Evolutionary conservation across 1,140 invertebrate genomes (phyloP).

Genomic region (Macrocentrus cingulum): DNA sequence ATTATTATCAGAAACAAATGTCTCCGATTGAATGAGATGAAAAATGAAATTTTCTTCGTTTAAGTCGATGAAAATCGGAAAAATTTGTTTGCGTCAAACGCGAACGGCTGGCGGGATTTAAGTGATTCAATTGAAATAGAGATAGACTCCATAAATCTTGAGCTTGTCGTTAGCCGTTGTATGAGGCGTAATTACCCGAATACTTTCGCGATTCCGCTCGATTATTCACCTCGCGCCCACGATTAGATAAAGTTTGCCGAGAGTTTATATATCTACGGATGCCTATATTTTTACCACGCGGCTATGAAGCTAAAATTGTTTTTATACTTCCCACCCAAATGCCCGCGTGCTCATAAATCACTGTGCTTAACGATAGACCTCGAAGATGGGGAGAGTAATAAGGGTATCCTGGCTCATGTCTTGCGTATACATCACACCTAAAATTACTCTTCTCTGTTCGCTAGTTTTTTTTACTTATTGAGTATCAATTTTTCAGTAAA

Average conservation of each 20-base stretch:
- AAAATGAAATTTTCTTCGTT: constrained; percentile 14
- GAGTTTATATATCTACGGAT: background rate
- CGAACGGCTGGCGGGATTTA: constrained; percentile 11
- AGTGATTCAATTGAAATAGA: constrained; percentile 25
- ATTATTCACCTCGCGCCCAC: constrained; percentile 3
- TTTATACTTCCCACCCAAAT: background rate
- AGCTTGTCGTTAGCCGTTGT: constrained; percentile 16
- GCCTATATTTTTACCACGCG: background rate
- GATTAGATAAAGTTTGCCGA: background rate
- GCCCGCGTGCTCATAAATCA: constrained; percentile 16
- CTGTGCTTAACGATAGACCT: constrained; percentile 15
- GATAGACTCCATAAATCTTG: constrained; percentile 25
- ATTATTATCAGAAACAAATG: too few relatives aligned
- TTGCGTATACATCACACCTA: background rate
- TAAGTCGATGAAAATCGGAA: background rate
- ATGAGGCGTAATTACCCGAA: constrained; percentile 26
- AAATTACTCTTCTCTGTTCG: background rate
- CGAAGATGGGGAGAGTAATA: background rate
- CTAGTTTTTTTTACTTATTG: too few relatives aligned
- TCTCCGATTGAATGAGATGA: too few relatives aligned
- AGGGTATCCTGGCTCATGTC: background rate
- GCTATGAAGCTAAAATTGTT: background rate
- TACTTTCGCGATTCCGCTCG: background rate
- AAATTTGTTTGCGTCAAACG: constrained; percentile 21
- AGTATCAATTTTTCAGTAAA: too few relatives aligned